Evolutionary conservation across 2,113 vertebrate species (phyloP), one percentile per base, ranked within the genome.

Genomic region (Poeciliopsis prolifica): DNA sequence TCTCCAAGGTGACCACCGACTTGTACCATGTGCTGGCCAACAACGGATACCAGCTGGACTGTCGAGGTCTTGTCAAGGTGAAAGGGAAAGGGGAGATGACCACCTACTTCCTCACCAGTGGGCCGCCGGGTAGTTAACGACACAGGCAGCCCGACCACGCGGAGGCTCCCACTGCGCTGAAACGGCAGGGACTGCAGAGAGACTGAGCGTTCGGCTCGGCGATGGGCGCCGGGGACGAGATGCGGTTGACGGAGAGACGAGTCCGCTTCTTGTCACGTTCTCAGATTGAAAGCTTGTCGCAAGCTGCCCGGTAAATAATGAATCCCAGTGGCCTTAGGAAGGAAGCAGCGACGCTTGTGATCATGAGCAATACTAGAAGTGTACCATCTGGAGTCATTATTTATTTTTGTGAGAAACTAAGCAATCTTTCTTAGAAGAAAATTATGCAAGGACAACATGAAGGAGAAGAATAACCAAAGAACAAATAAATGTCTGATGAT

Each of bases 21-120:
- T 88, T 99, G 80, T 94, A 98, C 93, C 96, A 97, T 89, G 96
- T 98, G 84, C 92, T 99, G 92, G 95, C 89, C n/a, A 95, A 94
- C 92, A 97, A 96, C 72, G 97, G 97, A 86, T 99, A 98, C 91
- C 93, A 94, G 90, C 93, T 98, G 94, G 96, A 97, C 89, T 96
- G 94, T 75, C 95, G 97, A 73, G 97, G 97, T 31, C 89, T 98
- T 61, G 95, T 98, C 82, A 99, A 99, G 93, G 97, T 99, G 88
- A 99, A 99, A 89, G 97, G 97, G 82, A 99, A 99, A 83, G 97
- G 97, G 17, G 97, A 98, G 90, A 99, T 98, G 97, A 97, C 96
- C 90, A 99, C 97, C 82, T 99, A 98, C 88, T 98, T 98, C 94
- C 97, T 99, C 91, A 98, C 96, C 62, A 97, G 96, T 1, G 97